These are phyloP conservation scores for Dryobota labecula DNA, from an alignment of 2,888 invertebrate genomes.

Conservation along the genomic window DNA sequence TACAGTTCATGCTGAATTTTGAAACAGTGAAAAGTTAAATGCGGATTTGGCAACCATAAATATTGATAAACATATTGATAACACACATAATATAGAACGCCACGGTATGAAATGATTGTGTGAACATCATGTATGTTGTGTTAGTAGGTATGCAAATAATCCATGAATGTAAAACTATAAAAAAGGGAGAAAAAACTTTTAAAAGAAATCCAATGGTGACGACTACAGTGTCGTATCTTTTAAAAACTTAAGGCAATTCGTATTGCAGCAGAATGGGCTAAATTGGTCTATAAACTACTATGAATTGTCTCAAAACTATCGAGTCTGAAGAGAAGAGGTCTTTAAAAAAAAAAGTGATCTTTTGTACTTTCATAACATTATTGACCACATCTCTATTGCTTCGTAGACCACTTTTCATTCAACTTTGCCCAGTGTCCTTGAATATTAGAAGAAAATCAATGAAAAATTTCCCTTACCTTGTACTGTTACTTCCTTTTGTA, in stretches of 20 bases:
- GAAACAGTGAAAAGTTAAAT: neutral
- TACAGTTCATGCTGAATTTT: neutral
- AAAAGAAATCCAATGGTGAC: neutral
- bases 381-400: neutral
- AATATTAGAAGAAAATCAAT: neutral
- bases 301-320: neutral
- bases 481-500: constrained; percentile 29
- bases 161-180: neutral
- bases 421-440: neutral
- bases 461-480: constrained; percentile 47
- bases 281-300: neutral
- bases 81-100: neutral
- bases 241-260: neutral
- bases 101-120: neutral
- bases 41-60: neutral
- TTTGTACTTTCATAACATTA: neutral
- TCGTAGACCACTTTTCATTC: no score
- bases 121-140: neutral
- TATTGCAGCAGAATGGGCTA: neutral
- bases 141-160: neutral
- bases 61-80: neutral
- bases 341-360: no score
- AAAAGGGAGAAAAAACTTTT: neutral
- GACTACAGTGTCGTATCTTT: neutral
- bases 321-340: no score